Evolutionary conservation across 2,113 vertebrate species (phyloP).

Genomic region (Pundamilia nyererei): DNA sequence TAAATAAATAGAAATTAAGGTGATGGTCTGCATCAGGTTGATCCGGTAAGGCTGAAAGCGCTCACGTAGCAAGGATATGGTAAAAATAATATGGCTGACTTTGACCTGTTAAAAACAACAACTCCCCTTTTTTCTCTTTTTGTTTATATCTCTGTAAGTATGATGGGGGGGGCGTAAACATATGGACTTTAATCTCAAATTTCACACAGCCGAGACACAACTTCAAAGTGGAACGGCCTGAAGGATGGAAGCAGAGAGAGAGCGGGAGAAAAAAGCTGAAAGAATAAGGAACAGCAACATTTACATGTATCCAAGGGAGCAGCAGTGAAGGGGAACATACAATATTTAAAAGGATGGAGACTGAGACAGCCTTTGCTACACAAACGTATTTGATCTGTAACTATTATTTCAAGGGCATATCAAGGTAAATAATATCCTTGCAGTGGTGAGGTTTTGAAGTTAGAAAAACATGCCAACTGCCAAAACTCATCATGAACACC

Average conservation of each 20-base stretch:
- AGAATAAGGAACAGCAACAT: slow-evolving; percentile 44
- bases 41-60: neutral
- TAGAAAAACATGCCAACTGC: slow-evolving; percentile 30
- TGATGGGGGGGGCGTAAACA: neutral
- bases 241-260: slow-evolving; percentile 16
- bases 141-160: slow-evolving; percentile 12
- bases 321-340: slow-evolving; percentile 20
- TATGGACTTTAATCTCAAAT: slow-evolving; percentile 53
- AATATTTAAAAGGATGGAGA: slow-evolving; percentile 56
- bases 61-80: neutral
- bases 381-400: slow-evolving; percentile 50
- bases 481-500: neutral
- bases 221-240: slow-evolving; percentile 45
- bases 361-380: slow-evolving; percentile 26
- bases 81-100: neutral
- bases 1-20: neutral
- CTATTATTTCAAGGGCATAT: slow-evolving; percentile 57
- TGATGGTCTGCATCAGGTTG: neutral
- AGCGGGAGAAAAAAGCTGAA: neutral
- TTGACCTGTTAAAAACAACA: neutral
- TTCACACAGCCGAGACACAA: slow-evolving; percentile 22
- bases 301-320: slow-evolving; percentile 46
- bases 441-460: slow-evolving; percentile 32
- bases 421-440: slow-evolving; percentile 54
- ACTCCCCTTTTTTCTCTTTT: neutral